Conservation (phyloP, 2,797 vertebrate species). For the Chiroxiphia lanceolata region DNA sequence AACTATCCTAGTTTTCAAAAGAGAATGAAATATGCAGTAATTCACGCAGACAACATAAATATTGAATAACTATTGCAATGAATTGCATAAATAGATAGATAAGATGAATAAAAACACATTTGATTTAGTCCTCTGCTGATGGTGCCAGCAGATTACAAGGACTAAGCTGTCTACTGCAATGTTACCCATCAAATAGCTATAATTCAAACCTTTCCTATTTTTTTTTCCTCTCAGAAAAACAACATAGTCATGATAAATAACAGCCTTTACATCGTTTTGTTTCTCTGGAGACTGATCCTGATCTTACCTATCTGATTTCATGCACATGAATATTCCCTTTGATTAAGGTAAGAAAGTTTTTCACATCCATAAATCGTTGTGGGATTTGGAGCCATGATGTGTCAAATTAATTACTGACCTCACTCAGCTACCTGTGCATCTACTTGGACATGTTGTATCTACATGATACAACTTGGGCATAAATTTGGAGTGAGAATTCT, state of each 20-base stretch:
- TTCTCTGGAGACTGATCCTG: not conserved
- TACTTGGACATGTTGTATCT: not conserved
- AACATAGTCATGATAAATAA: not conserved
- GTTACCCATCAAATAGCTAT: not conserved
- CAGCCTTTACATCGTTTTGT: not conserved
- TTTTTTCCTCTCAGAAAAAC: not conserved
- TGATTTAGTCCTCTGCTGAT: conserved; percentile 42
- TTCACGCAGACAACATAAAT: conserved; percentile 35
- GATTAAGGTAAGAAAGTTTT: not conserved
- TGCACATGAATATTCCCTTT: not conserved
- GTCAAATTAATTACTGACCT: not conserved
- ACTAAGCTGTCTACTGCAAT: conserved; percentile 3
- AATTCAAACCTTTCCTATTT: not conserved
- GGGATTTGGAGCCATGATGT: not conserved
- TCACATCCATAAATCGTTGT: not conserved
- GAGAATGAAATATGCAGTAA: conserved; percentile 38
- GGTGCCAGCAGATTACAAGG: conserved; percentile 39
- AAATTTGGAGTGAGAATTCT: not conserved
- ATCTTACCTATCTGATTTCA: not conserved
- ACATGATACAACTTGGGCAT: not conserved
- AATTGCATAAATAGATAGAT: conserved; percentile 51
- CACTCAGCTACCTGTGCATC: not conserved
- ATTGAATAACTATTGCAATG: conserved; percentile 45
- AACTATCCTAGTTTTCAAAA: conserved; percentile 29
- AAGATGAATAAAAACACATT: conserved; percentile 23